Evolutionary conservation across 2,888 invertebrate genomes (phyloP).

Genomic region (Torymus texanus): DNA sequence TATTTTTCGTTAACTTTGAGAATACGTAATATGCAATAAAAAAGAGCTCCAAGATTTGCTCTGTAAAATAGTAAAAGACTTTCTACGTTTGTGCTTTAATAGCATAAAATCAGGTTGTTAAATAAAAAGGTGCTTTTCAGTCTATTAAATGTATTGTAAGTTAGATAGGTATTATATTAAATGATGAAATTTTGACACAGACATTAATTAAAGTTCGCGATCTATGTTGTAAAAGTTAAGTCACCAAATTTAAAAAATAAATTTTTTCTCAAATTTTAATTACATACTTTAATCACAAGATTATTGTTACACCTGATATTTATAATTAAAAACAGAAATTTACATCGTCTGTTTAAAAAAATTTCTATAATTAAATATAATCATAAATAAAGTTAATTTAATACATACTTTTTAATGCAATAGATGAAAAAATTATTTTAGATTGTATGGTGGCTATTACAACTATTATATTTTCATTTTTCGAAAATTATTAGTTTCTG

Average conservation of each 20-base stretch:
- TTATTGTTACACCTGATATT: background rate
- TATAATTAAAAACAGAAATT: no score
- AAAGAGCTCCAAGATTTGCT: constrained; percentile 19
- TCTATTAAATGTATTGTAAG: constrained; percentile 48
- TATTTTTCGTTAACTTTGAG: constrained; percentile 37
- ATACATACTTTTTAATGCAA: constrained; percentile 7
- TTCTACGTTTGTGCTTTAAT: constrained; percentile 39
- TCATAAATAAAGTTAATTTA: background rate
- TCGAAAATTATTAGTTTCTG: constrained; percentile 14
- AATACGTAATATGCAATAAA: constrained; percentile 33
- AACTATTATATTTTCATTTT: constrained; percentile 18
- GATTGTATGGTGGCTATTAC: constrained; percentile 5
- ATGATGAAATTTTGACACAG: constrained; percentile 34
- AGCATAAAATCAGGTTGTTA: constrained; percentile 33
- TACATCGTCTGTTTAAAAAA: no score
- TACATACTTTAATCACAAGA: background rate
- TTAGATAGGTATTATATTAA: constrained; percentile 46
- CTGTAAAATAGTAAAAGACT: constrained; percentile 33
- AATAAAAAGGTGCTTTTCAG: constrained; percentile 46
- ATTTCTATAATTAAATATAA: no score
- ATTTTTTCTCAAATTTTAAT: background rate
- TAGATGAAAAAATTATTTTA: constrained; percentile 7
- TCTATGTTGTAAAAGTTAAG: constrained; percentile 26
- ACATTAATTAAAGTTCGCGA: constrained; percentile 20
- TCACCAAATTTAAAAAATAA: constrained; percentile 13